These are phyloP conservation scores for Taxidea taxus DNA, from an alignment of 2,113 vertebrate species.

Conservation along the genomic window DNA sequence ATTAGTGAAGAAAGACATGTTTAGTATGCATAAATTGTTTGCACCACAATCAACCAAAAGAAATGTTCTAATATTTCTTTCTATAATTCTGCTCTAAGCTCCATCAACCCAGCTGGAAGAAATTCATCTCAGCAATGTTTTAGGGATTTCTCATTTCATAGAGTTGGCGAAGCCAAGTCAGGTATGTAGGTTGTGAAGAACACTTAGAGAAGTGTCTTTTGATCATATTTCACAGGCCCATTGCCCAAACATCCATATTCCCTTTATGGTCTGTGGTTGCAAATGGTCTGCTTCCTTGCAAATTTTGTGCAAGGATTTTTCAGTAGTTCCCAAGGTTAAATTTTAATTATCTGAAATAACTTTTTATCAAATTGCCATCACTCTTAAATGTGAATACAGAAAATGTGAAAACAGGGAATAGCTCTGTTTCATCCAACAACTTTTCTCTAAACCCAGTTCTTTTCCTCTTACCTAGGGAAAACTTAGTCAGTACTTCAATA, in stretches of 20 bases:
- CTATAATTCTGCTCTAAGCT: background rate
- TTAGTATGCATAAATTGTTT: background rate
- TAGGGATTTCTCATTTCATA: background rate
- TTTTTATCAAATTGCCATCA: background rate
- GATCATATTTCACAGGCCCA: background rate
- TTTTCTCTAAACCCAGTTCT: background rate
- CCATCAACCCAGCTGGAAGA: background rate
- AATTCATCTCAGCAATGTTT: background rate
- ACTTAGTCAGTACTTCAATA: background rate
- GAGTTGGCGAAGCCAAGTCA: background rate
- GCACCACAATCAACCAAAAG: background rate
- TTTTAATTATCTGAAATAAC: background rate
- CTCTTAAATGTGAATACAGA: background rate
- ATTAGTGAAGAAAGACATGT: background rate
- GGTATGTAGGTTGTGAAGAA: background rate
- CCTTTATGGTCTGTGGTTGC: background rate
- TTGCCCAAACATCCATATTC: background rate
- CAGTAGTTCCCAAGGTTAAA: background rate
- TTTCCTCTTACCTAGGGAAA: background rate
- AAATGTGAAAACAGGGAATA: background rate
- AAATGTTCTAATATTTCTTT: background rate
- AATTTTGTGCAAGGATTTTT: background rate
- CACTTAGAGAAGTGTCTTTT: background rate
- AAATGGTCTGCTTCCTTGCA: background rate
- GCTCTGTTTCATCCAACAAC: background rate